Conservation (phyloP, 2,797 vertebrate species). For the Steatocranus sp. region DNA sequence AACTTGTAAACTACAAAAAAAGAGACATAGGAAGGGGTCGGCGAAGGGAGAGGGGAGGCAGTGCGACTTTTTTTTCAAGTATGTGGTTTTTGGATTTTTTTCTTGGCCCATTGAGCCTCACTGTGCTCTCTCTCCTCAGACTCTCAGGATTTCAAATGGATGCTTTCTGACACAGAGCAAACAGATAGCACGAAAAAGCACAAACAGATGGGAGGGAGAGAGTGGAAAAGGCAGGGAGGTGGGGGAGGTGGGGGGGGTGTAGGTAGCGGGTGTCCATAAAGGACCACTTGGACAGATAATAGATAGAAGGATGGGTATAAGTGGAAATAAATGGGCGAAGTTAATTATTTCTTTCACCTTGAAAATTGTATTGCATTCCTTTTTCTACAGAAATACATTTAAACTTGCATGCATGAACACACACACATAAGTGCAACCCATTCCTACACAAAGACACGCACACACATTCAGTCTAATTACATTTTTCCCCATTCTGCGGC, state of each 20-base stretch:
- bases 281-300: neutral
- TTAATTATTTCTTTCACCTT: constrained; percentile 32
- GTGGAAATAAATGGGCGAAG: constrained; percentile 4
- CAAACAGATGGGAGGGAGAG: constrained; percentile 5
- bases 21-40: neutral
- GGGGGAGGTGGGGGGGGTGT: too few species aligned
- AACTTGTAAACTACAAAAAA: neutral
- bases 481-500: neutral
- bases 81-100: constrained; percentile 34
- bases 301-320: neutral
- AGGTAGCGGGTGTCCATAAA: neutral
- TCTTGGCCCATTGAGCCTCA: constrained; percentile 35
- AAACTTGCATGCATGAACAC: neutral
- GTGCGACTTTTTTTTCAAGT: constrained; percentile 14
- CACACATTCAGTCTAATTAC: constrained; percentile 18
- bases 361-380: neutral
- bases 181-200: constrained; percentile 47
- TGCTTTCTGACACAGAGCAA: constrained; percentile 45
- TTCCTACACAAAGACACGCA: neutral
- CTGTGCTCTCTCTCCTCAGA: constrained; percentile 27
- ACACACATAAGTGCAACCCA: neutral
- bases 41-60: neutral
- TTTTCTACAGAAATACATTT: neutral
- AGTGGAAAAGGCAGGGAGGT: neutral
- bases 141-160: constrained; percentile 42